Evolutionary conservation across 2,797 vertebrate genomes (phyloP), one percentile per base, ranked within the genome.

Genomic region (Sebastes paucispinis): DNA sequence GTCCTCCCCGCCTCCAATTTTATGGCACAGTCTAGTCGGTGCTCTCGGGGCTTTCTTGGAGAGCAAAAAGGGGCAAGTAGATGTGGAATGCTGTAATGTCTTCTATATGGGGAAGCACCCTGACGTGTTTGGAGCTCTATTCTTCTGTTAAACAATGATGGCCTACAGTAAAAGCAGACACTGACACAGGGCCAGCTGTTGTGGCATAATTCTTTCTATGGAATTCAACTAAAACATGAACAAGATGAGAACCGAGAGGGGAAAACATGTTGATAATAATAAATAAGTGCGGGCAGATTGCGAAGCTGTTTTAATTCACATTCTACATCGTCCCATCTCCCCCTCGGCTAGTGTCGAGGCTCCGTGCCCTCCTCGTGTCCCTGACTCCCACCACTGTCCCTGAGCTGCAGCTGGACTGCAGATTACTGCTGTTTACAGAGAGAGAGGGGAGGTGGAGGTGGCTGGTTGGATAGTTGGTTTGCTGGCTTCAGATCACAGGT

Each of bases 401-500:
- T 81, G 84, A 87, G 84, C 83, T 88, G 79, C 91, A 93, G 91
- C 92, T 91, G 90, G 90, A 84, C 81, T 67, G 75, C 81, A 91
- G 81, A 91, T 94, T 90, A 91, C 79, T 69, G 64, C 71, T 85
- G 81, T 88, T 90, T 88, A 85, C 86, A 85, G 81, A 82, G 82
- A 77, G 78, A 73, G 74, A 16, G 69, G 68, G 69, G 85, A 86
- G 86, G 57, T 73, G 82, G 82, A 80, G 74, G 80, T 60, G 77
- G 47, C 68, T 81, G 75, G 25, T 76, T 75, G 69, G 57, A n/a
- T 63, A 68, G 82, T 58, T 83, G 70, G 72, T 84, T 43, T 60
- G 72, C 86, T 93, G 90, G 88, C 89, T 90, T 69, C 72, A 87
- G 88, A 91, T 94, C 90, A 90, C 75, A 91, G 83, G 82, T 84